These are phyloP conservation scores for Brachyhypopomus occidentalis DNA, from an alignment of 2,113 vertebrate species.

Conservation along the genomic window DNA sequence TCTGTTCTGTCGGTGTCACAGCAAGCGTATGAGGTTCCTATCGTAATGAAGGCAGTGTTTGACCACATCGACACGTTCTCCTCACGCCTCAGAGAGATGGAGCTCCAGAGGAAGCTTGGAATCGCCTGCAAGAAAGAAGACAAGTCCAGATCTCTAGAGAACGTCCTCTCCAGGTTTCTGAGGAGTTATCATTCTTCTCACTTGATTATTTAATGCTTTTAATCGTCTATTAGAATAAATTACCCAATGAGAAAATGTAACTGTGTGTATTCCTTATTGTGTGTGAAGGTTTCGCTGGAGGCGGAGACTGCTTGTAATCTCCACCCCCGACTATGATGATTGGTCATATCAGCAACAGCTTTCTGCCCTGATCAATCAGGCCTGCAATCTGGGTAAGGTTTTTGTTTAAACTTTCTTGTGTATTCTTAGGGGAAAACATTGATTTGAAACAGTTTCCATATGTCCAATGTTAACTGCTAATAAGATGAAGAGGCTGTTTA, in stretches of 20 bases:
- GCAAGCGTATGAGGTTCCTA: slow-evolving; percentile 92
- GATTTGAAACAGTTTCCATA: slow-evolving; percentile 17
- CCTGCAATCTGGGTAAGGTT: slow-evolving; percentile 86
- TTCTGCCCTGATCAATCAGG: slow-evolving; percentile 82
- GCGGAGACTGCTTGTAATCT: slow-evolving; percentile 84
- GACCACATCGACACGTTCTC: slow-evolving; percentile 86
- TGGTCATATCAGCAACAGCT: slow-evolving; percentile 91
- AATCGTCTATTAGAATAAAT: not conserved
- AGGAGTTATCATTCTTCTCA: not conserved
- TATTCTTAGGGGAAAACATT: not conserved
- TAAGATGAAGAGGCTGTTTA: not conserved
- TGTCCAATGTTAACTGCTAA: not conserved
- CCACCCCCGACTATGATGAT: slow-evolving; percentile 83
- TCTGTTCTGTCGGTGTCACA: slow-evolving; percentile 58
- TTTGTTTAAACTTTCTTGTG: not conserved
- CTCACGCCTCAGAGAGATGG: slow-evolving; percentile 88
- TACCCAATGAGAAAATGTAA: not conserved
- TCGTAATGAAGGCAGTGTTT: slow-evolving; percentile 87
- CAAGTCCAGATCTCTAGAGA: slow-evolving; percentile 84
- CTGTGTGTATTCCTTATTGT: not conserved
- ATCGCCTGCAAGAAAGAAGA: slow-evolving; percentile 84
- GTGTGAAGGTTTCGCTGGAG: slow-evolving; percentile 85
- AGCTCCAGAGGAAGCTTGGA: slow-evolving; percentile 83
- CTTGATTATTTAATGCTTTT: not conserved
- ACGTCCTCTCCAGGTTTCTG: slow-evolving; percentile 84